Evolutionary conservation across 2,888 invertebrate species (phyloP), one percentile per base, ranked within the genome.

Genomic region (Mythimna vitellina): DNA sequence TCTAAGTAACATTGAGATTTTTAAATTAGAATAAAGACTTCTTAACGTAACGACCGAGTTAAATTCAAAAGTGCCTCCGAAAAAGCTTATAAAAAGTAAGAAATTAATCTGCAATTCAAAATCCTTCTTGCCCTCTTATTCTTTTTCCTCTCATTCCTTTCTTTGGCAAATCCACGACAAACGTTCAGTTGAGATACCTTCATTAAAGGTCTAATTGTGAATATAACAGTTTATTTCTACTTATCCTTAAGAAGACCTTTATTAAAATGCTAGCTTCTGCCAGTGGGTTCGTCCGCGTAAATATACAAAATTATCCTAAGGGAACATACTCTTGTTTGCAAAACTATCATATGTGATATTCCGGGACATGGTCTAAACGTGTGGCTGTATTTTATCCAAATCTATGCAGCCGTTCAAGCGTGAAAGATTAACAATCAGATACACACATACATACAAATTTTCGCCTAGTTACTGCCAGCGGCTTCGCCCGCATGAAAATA

Each of bases 21-120:
- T 85, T 84, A 86, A 84, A 86, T 86, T 87, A 84, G 89, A 87
- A 88, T 89, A 88, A 46, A 89, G 87, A 84, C 86, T 87, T 82
- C 86, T 84, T 86, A 85, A 88, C 90, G 86, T 89, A 91, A 91
- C 87, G 87, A 88, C 89, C 77, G 87, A 87, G 89, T 90, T 91
- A 91, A 89, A 92, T 91, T 91, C 89, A 90, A 89, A 89, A 91
- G 90, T 90, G 88, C 87, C 89, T 89, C 86, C 85, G 86, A 89
- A 92, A 91, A 91, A 92, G 90, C 91, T 93, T 91, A 92, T 92
- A 91, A 92, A 91, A 92, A 91, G 92, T 91, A 92, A 92, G 92
- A 92, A 92, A 92, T 93, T 93, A 93, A 93, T 93, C 93, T 93
- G 90, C 93, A 93, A 92, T 93, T 93, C 93, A 92, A 93, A 93